Evolutionary conservation across 2,888 invertebrate species (phyloP).

Genomic region (Andrena praecox): DNA sequence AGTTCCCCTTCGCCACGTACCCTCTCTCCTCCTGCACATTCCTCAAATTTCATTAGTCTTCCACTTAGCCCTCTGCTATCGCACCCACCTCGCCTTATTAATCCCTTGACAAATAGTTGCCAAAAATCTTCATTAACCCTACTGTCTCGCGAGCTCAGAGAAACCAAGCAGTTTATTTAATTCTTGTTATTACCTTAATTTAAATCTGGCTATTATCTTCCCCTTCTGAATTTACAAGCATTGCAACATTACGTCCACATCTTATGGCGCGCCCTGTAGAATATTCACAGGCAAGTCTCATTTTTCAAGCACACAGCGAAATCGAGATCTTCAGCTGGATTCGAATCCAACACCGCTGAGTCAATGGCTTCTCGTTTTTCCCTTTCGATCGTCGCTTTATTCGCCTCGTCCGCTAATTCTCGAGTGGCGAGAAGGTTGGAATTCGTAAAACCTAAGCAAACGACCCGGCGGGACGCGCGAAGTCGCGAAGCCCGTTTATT

Average conservation of each 20-base stretch:
- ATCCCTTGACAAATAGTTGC: not conserved
- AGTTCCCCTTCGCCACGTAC: not conserved
- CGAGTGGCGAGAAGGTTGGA: not conserved
- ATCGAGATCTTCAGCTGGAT: too few species aligned
- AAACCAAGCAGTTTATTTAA: too few species aligned
- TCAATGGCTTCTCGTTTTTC: not conserved
- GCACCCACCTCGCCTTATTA: not conserved
- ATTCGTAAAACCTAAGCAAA: constrained; percentile 10
- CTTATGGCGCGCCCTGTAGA: too few species aligned
- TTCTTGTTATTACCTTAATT: too few species aligned
- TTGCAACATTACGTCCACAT: too few species aligned
- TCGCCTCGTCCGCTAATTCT: constrained; percentile 3
- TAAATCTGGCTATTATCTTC: too few species aligned
- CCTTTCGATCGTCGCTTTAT: not conserved
- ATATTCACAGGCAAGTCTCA: too few species aligned
- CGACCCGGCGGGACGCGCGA: constrained; percentile 2
- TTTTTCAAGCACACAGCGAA: too few species aligned
- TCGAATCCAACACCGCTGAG: too few species aligned
- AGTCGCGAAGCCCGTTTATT: constrained; percentile 4
- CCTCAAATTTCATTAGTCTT: constrained; percentile 44
- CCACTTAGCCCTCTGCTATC: not conserved
- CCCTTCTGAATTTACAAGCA: too few species aligned
- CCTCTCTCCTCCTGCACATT: not conserved
- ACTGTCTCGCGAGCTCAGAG: too few species aligned
- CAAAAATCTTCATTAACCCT: too few species aligned